Base-by-base conservation (phyloP, 2,797 vertebrate genomes). In the Galaxias olidus region DNA sequence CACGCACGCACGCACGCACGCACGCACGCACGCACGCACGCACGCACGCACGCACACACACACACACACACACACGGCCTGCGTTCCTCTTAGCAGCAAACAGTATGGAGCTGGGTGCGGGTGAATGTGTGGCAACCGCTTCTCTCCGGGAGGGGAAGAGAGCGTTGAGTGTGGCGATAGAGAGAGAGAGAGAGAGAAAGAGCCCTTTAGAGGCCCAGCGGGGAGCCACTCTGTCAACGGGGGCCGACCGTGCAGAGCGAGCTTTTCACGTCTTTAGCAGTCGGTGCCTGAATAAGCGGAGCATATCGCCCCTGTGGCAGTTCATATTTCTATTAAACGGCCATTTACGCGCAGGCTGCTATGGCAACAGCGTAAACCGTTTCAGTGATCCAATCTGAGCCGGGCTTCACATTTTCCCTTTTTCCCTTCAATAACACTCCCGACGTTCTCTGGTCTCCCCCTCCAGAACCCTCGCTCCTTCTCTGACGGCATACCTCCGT, bases 191-290 rank as follows among this genome's bases (percentile, higher is more conserved):
- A 47, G 66, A 60, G 50, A 43, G 61, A 72, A 79, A 57, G 10
- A 58, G 15, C 66, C 66, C 74, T 86, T 84, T 78, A 81, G 70
- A 69, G 73, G 71, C 80, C 73, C 84, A 78, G 79, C 43, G 0
- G 75, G 83, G 71, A 76, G 59, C 65, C 58, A 18, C 61, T 72
- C 72, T 75, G 77, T 78, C 63, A 76, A 60, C 63, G 59, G 71
- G 65, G 74, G 62, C 70, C 72, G 75, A 76, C 68, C 80, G 30
- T 61, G 74, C 75, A 72, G 76, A 82, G 80, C 76, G 82, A 83
- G 51, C 84, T 89, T 86, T 87, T 87, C 87, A 83, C 78, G 81
- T 59, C 42, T 87, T 86, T 82, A 86, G 88, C 76, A 69, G 65
- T 77, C 61, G 68, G 67, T 67, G 79, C 69, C 80, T 82, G 82